Evolutionary conservation across 2,888 invertebrate genomes (phyloP), one percentile per base, ranked within the genome.

Genomic region (Pachycephus smyrnensis): DNA sequence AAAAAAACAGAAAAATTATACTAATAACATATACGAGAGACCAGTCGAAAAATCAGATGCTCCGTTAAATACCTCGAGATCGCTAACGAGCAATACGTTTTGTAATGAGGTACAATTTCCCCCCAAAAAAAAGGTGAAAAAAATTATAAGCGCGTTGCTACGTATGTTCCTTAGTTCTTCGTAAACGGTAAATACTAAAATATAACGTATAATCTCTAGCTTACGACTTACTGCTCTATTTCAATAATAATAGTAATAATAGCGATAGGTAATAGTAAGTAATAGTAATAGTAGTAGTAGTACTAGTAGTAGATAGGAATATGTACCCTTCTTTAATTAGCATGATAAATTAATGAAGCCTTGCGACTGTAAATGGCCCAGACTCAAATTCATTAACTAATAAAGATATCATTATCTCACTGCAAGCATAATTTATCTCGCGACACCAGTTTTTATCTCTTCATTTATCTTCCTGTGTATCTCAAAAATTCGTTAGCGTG

Each of bases 141-240:
- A 68, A 71, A 31, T 68, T 68, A 31, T 32, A 71, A 23, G 71
- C 31, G 71, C 71, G 71, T 31, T 31, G 32, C 2, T 31, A 31
- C 15, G 71, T 71, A 71, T 12, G 31, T 12, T 71, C 23, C 33
- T 32, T 71, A 71, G 32, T 2, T 23, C 15, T 33, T 33, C 31
- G 12, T 32, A 71, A 32, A 71, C 12, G 31, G 32, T 32, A 32
- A 31, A 31, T 23, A 33, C 71, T 71, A 82, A 79, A 82, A 87
- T 86, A 85, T 84, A 80, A 80, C 15, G 15, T 55, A 1, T 55
- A 55, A 55, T 23, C 77, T 84, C 85, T 87, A 88, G 85, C 84
- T 86, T 87, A 86, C 79, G 79, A 83, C 87, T 80, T 86, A 88
- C 85, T 83, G 85, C 82, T 80, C 23, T 55, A 55, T 55, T 23